These are phyloP conservation scores for Rhadinocentrus ornatus DNA, from an alignment of 2,797 vertebrate species.

Conservation along the genomic window DNA sequence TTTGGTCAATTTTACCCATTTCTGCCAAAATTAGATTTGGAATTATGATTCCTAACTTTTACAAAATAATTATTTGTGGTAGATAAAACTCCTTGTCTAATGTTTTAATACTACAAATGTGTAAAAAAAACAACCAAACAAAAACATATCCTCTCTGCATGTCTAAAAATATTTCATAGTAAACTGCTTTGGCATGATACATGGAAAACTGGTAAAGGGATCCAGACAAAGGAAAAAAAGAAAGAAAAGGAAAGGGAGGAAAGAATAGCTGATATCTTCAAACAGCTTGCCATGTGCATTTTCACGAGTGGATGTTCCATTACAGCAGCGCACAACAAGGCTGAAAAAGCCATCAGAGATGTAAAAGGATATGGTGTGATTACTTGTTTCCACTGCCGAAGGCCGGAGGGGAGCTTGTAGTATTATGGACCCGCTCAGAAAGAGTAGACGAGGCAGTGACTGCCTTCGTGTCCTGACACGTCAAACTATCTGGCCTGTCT, in stretches of 20 bases:
- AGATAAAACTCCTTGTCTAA: not conserved
- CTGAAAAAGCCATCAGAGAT: conserved; percentile 75
- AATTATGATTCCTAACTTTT: not conserved
- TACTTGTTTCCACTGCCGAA: conserved; percentile 77
- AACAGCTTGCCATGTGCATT: conserved; percentile 68
- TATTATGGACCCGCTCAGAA: conserved; percentile 55
- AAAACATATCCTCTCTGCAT: conserved; percentile 5
- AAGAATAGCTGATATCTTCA: conserved; percentile 62
- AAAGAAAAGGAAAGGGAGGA: conserved; percentile 7
- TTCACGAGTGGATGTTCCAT: conserved; percentile 72
- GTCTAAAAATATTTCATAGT: conserved; percentile 22
- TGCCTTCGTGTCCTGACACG: conserved; percentile 31
- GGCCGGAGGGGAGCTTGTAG: conserved; percentile 62
- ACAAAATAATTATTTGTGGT: not conserved
- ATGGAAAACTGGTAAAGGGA: conserved; percentile 50
- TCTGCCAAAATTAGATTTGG: not conserved
- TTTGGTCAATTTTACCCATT: not conserved
- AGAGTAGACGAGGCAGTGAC: conserved; percentile 28
- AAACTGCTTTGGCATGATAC: conserved; percentile 29
- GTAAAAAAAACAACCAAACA: not conserved
- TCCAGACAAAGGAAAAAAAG: conserved; percentile 21
- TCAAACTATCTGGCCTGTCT: conserved; percentile 1
- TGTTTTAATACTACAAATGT: not conserved
- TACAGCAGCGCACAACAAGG: conserved; percentile 69
- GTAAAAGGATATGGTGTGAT: conserved; percentile 76